Base-by-base conservation (phyloP, 2,888 invertebrate species). In the Mactromeris polynyma region DNA sequence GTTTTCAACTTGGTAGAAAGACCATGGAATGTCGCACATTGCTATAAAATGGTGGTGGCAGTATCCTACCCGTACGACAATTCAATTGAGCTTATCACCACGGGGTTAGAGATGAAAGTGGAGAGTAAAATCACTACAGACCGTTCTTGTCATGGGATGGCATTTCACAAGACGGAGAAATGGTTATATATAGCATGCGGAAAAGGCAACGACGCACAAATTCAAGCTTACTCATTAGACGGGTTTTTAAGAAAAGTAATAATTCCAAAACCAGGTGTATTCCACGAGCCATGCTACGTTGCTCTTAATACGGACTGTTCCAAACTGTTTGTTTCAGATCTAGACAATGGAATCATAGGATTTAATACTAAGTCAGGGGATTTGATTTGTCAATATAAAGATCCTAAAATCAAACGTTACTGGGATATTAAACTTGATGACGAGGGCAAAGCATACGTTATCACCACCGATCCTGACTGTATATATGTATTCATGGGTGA, bases 381-480 rank as follows among this genome's bases (percentile, higher is more conserved):
- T 42, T 46, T 89, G 73, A 83, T 89, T 14, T 88, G 85, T 73
- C 89, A 91, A 83, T 91, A 89, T 79, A 86, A 58, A 42, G 88
- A 91, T 85, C 82, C 86, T 2, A 89, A 85, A 46, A 91, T 91
- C 42, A 86, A 88, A 78, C 88, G 88, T 38, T 91, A 91, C 83
- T 91, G 91, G 91, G 91, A 89, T 42, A 64, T 91, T 21, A 77
- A 73, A 9, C 51, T 83, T 1, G 88, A 88, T n/a, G 33, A 79
- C 19, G 81, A 83, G 0, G 91, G 87, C 21, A 86, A 87, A 14
- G 73, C 89, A 6, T 86, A 88, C 36, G 85, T 89, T 2, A 51
- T 91, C 19, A 91, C 91, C n/a, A 91, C 91, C 17, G 89, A 88
- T 46, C 91, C 91, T 2, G 88, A 91, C 54, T 82, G 89, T 58